These are phyloP conservation scores for Amblyraja radiata DNA, from an alignment of 2,797 vertebrate genomes.

Conservation along the genomic window DNA sequence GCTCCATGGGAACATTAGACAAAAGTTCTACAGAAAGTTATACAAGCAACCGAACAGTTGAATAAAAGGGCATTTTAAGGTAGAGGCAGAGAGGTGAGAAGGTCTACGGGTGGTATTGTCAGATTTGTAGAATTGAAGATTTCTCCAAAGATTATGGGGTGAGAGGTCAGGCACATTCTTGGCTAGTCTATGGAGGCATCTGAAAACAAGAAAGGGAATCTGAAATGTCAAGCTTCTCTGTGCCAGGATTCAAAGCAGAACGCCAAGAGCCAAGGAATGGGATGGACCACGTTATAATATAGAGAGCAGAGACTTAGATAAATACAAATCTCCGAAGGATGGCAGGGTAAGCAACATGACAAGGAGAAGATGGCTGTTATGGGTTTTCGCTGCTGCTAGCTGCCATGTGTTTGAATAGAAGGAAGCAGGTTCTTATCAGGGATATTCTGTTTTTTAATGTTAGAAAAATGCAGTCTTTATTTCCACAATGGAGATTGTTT, in stretches of 20 bases:
- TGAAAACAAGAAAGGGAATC: background rate
- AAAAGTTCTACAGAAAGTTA: background rate
- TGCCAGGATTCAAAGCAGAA: background rate
- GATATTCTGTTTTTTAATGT: no score
- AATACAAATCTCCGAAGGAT: no score
- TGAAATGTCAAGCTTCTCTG: background rate
- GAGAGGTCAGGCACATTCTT: background rate
- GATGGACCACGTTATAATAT: background rate
- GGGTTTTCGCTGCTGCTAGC: no score
- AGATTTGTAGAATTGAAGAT: background rate
- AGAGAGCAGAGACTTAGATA: background rate
- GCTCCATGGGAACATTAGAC: background rate
- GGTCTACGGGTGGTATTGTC: background rate
- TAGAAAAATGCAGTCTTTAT: no score
- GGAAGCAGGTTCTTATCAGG: no score
- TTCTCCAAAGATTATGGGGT: background rate
- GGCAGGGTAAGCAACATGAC: no score
- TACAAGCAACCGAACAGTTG: no score
- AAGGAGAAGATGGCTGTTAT: no score
- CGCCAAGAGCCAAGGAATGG: background rate
- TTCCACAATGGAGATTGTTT: no score
- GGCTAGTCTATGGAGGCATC: background rate
- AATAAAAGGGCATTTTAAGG: background rate
- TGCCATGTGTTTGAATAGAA: no score
- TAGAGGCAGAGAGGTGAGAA: background rate